These are phyloP conservation scores for Nyctereutes procyonoides DNA, from an alignment of 2,113 vertebrate species.

Conservation along the genomic window DNA sequence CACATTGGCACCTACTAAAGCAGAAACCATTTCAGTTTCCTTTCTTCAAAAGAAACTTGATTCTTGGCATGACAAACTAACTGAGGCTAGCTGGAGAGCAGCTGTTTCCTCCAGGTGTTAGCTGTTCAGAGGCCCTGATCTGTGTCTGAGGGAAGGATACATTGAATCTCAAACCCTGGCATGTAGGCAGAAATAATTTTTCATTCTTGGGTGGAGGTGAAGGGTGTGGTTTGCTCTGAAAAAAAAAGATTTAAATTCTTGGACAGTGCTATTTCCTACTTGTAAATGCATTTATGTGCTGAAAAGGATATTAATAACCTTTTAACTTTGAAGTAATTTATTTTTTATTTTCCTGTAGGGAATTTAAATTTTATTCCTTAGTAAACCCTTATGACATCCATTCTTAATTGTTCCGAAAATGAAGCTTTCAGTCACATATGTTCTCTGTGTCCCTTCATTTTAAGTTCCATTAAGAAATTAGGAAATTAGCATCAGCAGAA, in stretches of 20 bases:
- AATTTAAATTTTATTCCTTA: conserved; percentile 28
- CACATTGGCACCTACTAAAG: neutral
- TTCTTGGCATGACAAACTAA: neutral
- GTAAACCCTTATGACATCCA: neutral
- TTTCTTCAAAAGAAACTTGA: neutral
- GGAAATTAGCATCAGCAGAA: neutral
- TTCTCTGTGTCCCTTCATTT: neutral
- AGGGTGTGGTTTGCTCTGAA: neutral
- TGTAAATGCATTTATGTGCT: neutral
- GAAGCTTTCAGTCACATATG: neutral
- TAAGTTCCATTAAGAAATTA: neutral
- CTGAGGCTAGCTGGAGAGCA: neutral
- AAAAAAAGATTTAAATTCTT: conserved; percentile 3
- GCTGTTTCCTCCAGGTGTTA: neutral
- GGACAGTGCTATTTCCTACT: neutral
- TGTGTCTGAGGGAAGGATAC: neutral
- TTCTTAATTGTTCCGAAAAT: neutral
- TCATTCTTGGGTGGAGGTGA: neutral
- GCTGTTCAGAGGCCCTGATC: neutral
- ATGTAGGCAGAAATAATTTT: neutral
- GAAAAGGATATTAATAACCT: neutral
- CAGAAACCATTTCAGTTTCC: neutral
- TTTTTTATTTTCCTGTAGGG: neutral
- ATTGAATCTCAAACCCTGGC: neutral
- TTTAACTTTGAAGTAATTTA: neutral